Evolutionary conservation across 2,797 vertebrate species (phyloP).

Genomic region (Phrynocephalus vlangalii): DNA sequence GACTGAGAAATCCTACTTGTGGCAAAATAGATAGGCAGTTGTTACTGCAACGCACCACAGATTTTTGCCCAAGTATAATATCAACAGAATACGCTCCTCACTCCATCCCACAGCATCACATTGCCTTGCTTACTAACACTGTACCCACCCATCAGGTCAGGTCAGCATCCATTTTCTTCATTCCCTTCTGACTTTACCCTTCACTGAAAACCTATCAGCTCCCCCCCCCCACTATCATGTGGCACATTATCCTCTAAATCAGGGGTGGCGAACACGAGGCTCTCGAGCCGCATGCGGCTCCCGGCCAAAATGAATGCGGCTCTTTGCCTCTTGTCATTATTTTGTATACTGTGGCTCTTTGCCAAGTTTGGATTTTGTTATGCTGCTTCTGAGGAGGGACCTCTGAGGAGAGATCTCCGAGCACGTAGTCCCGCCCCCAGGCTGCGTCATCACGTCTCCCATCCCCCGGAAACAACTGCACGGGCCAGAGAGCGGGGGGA

Average conservation of each 20-base stretch:
- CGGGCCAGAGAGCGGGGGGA: too few relatives aligned
- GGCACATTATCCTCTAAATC: neutral
- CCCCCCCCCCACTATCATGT: neutral
- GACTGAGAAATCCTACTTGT: rapidly evolving
- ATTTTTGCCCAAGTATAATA: neutral
- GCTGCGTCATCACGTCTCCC: too few relatives aligned
- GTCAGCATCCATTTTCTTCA: neutral
- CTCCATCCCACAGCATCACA: neutral
- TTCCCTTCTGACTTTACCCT: neutral
- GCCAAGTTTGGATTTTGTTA: too few relatives aligned
- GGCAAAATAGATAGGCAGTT: neutral
- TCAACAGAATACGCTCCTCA: rapidly evolving
- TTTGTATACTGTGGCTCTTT: too few relatives aligned
- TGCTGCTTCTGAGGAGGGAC: too few relatives aligned
- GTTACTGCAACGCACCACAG: neutral
- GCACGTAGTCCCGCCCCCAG: too few relatives aligned
- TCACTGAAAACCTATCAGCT: neutral
- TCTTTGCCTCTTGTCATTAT: too few relatives aligned
- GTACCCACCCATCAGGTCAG: neutral
- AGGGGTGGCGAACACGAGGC: too few relatives aligned
- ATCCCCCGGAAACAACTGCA: too few relatives aligned
- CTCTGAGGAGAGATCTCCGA: too few relatives aligned
- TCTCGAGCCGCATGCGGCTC: too few relatives aligned
- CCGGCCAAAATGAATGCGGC: too few relatives aligned
- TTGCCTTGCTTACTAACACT: neutral